phyloP scores from a whole-genome alignment of 1,140 invertebrate species.

The Habropoda laboriosa region DNA sequence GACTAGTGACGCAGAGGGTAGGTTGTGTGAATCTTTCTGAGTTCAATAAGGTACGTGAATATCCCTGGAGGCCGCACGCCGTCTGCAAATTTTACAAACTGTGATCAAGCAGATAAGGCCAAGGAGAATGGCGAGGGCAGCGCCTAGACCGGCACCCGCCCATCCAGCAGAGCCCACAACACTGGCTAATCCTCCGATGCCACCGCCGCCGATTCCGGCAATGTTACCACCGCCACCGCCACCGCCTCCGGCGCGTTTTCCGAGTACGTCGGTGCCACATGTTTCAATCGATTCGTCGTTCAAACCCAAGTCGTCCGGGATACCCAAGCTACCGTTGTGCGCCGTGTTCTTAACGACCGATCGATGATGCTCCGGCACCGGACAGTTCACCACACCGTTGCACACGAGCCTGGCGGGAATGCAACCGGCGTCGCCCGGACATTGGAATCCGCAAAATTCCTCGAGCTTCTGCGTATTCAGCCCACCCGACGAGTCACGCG shows the following conservation, averaged over 20 bases:
- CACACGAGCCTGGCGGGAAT: conserved; percentile 91
- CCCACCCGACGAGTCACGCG: conserved; percentile 90
- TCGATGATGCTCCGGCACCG: conserved; percentile 83
- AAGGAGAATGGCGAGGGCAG: conserved; percentile 78
- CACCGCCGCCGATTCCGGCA: conserved; percentile 68
- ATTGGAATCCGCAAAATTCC: conserved; percentile 89
- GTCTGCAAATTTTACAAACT: conserved; percentile 80
- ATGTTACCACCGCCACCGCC: conserved; percentile 56
- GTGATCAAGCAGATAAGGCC: conserved; percentile 78
- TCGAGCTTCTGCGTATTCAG: conserved; percentile 87
- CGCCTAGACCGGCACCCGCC: conserved; percentile 78
- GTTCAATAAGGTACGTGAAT: conserved; percentile 81
- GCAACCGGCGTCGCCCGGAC: conserved; percentile 91
- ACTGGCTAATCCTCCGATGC: conserved; percentile 44
- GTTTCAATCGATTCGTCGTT: conserved; percentile 78
- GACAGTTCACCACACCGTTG: conserved; percentile 94
- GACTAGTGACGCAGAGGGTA: no score
- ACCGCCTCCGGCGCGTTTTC: conserved; percentile 57
- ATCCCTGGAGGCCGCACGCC: conserved; percentile 75
- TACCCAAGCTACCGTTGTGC: conserved; percentile 53
- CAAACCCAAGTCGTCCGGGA: conserved; percentile 63
- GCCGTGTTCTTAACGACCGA: conserved; percentile 43
- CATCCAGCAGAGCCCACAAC: conserved; percentile 75
- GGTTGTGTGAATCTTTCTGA: no score
- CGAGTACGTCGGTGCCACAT: conserved; percentile 58